phyloP scores from a whole-genome alignment of 2,113 vertebrate genomes.

The Numida meleagris region DNA sequence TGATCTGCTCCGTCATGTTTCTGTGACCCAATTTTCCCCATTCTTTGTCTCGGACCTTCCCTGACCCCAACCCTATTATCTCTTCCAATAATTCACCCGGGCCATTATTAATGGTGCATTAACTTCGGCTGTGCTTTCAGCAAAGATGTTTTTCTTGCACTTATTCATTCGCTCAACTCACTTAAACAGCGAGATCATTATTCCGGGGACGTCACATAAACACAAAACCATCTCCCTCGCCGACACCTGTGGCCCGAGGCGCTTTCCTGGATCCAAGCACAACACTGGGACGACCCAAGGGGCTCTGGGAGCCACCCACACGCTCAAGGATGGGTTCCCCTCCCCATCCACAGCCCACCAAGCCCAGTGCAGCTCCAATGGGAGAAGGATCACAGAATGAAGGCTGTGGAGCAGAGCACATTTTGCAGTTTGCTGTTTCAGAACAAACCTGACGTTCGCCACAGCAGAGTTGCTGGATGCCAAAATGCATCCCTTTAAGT shows the following conservation, averaged over 20 bases:
- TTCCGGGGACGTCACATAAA: conserved; percentile 60
- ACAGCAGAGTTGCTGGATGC: neutral
- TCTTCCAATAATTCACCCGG: conserved; percentile 70
- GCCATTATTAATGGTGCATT: conserved; percentile 80
- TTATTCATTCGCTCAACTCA: conserved; percentile 47
- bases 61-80: conserved; percentile 65
- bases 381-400: neutral
- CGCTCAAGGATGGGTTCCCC: fast-evolving
- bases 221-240: conserved; percentile 41
- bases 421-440: neutral
- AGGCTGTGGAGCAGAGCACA: neutral
- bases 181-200: conserved; percentile 70
- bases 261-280: neutral
- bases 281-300: neutral
- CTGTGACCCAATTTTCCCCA: conserved; percentile 73
- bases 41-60: conserved; percentile 74
- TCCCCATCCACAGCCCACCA: neutral
- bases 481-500: neutral
- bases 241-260: conserved; percentile 17
- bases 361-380: neutral
- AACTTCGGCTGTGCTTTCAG: conserved; percentile 73
- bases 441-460: neutral
- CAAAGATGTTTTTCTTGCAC: conserved; percentile 67
- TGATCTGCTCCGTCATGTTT: conserved; percentile 74
- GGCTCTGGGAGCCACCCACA: conserved; percentile 48